Evolutionary conservation across 2,888 invertebrate genomes (phyloP), one percentile per base, ranked within the genome.

Genomic region (Nomada lathburiana): DNA sequence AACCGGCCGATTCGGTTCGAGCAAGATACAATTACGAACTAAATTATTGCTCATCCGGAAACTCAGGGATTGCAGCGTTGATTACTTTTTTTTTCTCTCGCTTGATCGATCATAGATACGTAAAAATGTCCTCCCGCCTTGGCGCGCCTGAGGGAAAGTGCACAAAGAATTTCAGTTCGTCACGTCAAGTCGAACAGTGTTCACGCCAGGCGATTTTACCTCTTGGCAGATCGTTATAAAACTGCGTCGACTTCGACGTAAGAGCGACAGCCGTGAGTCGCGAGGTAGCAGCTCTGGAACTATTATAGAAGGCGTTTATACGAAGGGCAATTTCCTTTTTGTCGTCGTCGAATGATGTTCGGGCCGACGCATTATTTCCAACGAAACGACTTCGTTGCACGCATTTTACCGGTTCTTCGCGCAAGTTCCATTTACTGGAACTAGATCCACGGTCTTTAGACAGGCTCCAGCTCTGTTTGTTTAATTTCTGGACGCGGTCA

Each of bases 401-500:
- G 44, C 18, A 16, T 16, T 36, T 18, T 63, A 63, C 67, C 67
- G 62, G 62, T 71, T 52, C 55, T 60, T 36, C 62, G 62, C 29
- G 55, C 13, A 63, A 63, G 68, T 69, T 59, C 67, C 67, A 79
- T 65, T 72, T 72, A 53, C 52, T 13, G 53, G 80, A 80, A 80
- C 74, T 74, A 69, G 65, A 81, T 81, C 59, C 26, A 53, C 44
- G 50, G 13, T 29, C 60, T 26, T 74, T 60, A 68, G 74, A 70
- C 62, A 53, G 62, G 57, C 72, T 80, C 80, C 72, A 67, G 26
- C 29, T 52, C 47, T 23, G 7, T 18, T n/a, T 20, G 36, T 50
- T 53, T 29, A 29, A 53, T 65, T 65, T 67, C 50, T 63, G 63
- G 47, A 47, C 26, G 57, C 23, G 82, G 65, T 36, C 57, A 52